These are phyloP conservation scores for Cherax destructor DNA, from an alignment of 1,140 invertebrate genomes.

Conservation along the genomic window DNA sequence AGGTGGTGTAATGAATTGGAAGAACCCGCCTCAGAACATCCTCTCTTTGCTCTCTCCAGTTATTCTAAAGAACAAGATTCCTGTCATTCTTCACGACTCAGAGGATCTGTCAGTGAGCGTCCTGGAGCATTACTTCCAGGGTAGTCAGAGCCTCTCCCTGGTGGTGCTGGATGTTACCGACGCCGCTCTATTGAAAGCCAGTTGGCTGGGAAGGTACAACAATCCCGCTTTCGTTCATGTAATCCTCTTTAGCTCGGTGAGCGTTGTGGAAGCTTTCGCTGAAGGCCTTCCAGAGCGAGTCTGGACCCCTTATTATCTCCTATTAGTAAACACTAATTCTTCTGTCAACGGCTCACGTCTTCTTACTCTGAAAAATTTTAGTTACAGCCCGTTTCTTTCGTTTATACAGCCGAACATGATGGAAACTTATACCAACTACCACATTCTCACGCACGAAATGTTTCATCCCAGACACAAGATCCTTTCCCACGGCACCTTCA, in stretches of 20 bases:
- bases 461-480: conserved; percentile 13
- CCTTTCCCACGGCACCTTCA: not conserved
- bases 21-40: not conserved
- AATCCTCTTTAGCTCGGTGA: not conserved
- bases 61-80: not conserved
- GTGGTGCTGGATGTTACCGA: not conserved
- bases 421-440: not conserved
- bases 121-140: not conserved
- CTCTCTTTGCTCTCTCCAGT: not conserved
- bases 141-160: not conserved
- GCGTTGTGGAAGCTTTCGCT: not conserved
- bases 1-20: not conserved
- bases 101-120: not conserved
- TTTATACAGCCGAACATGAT: not conserved
- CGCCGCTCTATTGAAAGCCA: not conserved
- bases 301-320: conserved; percentile 20
- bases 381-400: conserved; percentile 21
- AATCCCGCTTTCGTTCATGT: conserved; percentile 17
- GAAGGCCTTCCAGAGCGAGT: not conserved
- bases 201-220: conserved; percentile 20
- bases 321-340: conserved; percentile 18
- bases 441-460: conserved; percentile 32
- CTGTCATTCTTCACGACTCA: not conserved
- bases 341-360: not conserved
- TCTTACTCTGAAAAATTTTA: not conserved